Conservation (phyloP, 2,113 vertebrate genomes). For the Coreoperca whiteheadi region DNA sequence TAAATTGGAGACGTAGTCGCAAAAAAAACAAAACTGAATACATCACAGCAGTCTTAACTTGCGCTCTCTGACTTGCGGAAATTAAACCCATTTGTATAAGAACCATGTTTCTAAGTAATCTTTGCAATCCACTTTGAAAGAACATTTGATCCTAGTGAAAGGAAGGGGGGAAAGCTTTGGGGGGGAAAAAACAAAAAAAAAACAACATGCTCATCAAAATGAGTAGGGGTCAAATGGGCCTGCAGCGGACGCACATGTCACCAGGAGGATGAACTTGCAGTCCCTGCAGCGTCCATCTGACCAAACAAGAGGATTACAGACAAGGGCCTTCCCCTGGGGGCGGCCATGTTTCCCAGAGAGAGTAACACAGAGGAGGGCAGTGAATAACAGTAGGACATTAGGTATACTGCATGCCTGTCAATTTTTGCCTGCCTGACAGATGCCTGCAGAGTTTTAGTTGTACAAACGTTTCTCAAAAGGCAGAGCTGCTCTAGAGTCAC, state of each 20-base stretch:
- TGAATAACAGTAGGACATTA: slow-evolving; percentile 39
- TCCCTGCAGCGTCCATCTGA: slow-evolving; percentile 76
- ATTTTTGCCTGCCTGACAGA: slow-evolving; percentile 22
- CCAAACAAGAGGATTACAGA: slow-evolving; percentile 75
- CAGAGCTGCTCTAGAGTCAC: neutral
- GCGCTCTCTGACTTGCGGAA: neutral
- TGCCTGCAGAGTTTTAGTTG: slow-evolving; percentile 2
- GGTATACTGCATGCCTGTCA: slow-evolving; percentile 41
- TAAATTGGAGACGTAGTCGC: accelerated
- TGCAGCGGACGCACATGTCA: slow-evolving; percentile 42
- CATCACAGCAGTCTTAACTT: neutral
- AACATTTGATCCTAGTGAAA: slow-evolving; percentile 43
- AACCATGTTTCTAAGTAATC: slow-evolving; percentile 53
- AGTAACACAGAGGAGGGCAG: slow-evolving; percentile 8
- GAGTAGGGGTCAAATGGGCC: slow-evolving; percentile 50
- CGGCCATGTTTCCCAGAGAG: slow-evolving; percentile 48
- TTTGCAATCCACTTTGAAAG: slow-evolving; percentile 57
- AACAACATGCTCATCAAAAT: slow-evolving; percentile 35
- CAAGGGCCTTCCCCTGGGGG: slow-evolving; percentile 38
- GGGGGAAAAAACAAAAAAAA: neutral
- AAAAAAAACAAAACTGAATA: neutral
- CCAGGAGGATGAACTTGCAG: slow-evolving; percentile 35
- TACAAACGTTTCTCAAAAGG: neutral
- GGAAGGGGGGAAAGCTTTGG: neutral
- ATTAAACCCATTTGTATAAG: slow-evolving; percentile 43